Evolutionary conservation across 2,797 vertebrate species (phyloP), one percentile per base, ranked within the genome.

Genomic region (Melanogrammus aeglefinus): DNA sequence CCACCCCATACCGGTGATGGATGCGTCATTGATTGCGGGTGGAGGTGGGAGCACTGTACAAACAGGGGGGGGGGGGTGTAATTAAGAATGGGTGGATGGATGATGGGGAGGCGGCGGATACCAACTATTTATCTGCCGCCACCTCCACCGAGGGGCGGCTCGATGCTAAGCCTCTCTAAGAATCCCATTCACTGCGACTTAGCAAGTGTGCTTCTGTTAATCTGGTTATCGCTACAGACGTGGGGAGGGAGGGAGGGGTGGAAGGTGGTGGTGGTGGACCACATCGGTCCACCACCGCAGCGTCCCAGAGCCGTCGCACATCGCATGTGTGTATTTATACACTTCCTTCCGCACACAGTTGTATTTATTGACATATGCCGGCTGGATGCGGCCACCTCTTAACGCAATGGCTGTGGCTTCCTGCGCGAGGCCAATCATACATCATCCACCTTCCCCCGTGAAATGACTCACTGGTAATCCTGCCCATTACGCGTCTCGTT

Each of bases 191-290:
- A 89, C 81, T 72, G 79, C 84, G 87, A 91, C 88, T 91, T 90
- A 87, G 82, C 78, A 85, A 86, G 86, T 90, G 84, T 88, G 86
- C 87, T 90, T 89, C 87, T 89, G 85, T 73, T 91, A 91, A 92
- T 92, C 90, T 82, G 86, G 92, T 92, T 92, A 92, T 91, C 86
- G 6, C 88, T 87, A 84, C 84, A 80, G 86, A 85, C 82, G 84
- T 85, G 77, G 79, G 85, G 77, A 89, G 85, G 78, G 85, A 86
- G 24, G 69, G 8, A 86, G 24, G 69, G 8, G n/a, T n/a, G 69
- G 13, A 31, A 31, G 69, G n/a, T 8, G 29, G 29, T 27, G 4
- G 24, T 9, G 70, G 31, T 8, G 6, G 31, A 6, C 14, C 16
- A 35, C 71, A 31, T 9, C 1, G 24, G 6, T 27, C 8, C 36